phyloP scores from a whole-genome alignment of 1,140 invertebrate genomes.

The Pemphigus obesinymphae region DNA sequence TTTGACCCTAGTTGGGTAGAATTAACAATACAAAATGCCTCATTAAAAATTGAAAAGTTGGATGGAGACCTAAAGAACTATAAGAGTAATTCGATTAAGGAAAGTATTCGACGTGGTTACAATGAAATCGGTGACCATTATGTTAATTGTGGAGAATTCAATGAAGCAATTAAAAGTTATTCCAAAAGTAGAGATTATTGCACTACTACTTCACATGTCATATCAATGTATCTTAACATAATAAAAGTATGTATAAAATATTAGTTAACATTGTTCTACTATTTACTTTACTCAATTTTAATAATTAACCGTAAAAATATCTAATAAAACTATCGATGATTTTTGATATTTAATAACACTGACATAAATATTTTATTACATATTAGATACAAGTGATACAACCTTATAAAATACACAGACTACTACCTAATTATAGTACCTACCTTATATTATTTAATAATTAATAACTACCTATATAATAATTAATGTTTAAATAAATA shows the following conservation, averaged over 20 bases:
- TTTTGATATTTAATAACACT: no score
- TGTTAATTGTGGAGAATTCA: conserved; percentile 91
- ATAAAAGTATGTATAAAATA: conserved; percentile 73
- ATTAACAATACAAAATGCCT: conserved; percentile 86
- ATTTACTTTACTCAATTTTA: not conserved
- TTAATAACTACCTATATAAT: no score
- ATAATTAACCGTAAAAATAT: no score
- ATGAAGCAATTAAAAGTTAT: conserved; percentile 97
- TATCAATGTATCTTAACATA: conserved; percentile 98
- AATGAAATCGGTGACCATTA: conserved; percentile 99
- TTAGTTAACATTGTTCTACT: not conserved
- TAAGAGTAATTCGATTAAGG: conserved; percentile 97
- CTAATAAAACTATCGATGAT: not conserved
- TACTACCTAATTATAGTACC: no score
- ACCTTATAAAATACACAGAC: no score
- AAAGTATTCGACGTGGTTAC: conserved; percentile 87
- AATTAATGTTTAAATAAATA: no score
- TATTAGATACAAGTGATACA: no score
- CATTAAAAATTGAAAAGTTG: conserved; percentile 91
- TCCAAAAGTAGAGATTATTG: conserved; percentile 96
- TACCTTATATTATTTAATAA: no score
- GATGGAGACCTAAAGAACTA: conserved; percentile 98
- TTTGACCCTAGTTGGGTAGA: conserved; percentile 90
- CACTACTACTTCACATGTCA: conserved; percentile 94
- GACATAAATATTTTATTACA: no score